Percentiles rank a stretch among this genome's conserved stretches.
These are phyloP conservation scores for Temnothorax rugatulus DNA, from an alignment of 2,888 invertebrate species.

Conservation along the genomic window DNA sequence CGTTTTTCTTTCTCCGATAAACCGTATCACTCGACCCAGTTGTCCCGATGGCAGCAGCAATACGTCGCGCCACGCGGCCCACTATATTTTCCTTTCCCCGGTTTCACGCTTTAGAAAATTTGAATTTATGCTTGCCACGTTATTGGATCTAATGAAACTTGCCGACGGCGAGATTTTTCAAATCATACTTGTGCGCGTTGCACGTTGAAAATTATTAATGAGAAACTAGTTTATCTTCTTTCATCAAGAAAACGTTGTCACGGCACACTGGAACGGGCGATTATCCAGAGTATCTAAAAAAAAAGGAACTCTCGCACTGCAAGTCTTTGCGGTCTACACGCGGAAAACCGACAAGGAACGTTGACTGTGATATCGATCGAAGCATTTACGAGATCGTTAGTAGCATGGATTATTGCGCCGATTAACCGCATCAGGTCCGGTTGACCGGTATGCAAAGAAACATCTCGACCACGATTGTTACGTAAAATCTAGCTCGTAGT, in stretches of 20 bases:
- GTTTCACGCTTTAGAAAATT: neutral
- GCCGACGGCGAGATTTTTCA: neutral
- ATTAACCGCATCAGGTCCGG: slow-evolving; percentile 25
- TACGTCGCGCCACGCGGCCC: neutral
- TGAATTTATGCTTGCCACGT: neutral
- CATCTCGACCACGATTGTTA: slow-evolving; percentile 33
- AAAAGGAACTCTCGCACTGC: slow-evolving; percentile 16
- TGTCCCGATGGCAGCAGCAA: neutral
- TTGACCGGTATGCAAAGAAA: slow-evolving; percentile 11
- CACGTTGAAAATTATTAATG: slow-evolving; percentile 26
- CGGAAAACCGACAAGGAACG: slow-evolving; percentile 26
- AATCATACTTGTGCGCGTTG: neutral
- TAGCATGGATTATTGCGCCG: slow-evolving; percentile 3
- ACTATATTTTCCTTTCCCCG: neutral
- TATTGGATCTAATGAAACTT: neutral
- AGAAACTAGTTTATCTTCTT: slow-evolving; percentile 23
- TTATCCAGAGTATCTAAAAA: neutral
- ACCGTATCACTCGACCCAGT: slow-evolving; percentile 17
- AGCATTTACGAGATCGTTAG: slow-evolving; percentile 41
- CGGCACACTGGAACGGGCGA: slow-evolving; percentile 22
- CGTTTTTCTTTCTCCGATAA: slow-evolving; percentile 13
- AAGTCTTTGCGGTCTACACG: neutral
- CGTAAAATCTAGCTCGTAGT: slow-evolving; percentile 40
- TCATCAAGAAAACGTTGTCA: slow-evolving; percentile 15
- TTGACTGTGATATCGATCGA: slow-evolving; percentile 32